Evolutionary conservation across 2,797 vertebrate genomes (phyloP), one percentile per base, ranked within the genome.

Genomic region (Labroides dimidiatus): DNA sequence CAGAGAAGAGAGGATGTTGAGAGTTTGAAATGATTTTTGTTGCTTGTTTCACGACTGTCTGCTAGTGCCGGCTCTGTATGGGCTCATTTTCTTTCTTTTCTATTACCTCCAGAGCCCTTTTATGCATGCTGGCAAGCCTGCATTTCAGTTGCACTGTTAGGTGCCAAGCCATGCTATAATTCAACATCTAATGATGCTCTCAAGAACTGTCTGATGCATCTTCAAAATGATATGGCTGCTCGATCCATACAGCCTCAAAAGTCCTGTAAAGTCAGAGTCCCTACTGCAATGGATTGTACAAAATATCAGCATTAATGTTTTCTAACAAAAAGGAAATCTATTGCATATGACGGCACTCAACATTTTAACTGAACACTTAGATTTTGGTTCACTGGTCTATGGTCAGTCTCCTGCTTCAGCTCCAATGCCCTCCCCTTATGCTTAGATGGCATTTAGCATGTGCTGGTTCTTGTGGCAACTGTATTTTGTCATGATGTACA

Each of bases 11-110:
- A 15, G 48, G 14, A 24, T 8, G 23, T 49, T 20, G 21, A 24
- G 48, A 49, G 48, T 27, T 21, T 20, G 20, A 11, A 16, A 49
- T 24, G 48, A 49, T 49, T 49, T 49, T 48, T 16, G 21, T 24
- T 49, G 23, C 14, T 49, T 49, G 47, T 24, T 49, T 49, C 48
- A 49, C 27, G 23, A 49, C 21, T 49, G 48, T 14, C 21, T 49
- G 48, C 48, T 16, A 14, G 13, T 16, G 15, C 48, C 14, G 23
- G 14, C 23, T 24, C 48, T 24, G 48, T 24, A 24, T 55, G 49
- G 24, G 49, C 7, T 51, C 23, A 27, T 51, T 30, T 51, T 51
- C 23, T 51, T 51, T 27, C 15, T 17, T 51, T 16, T 14, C 10
- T 30, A 27, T 51, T 51, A 30, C 24, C 23, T 51, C 27, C 24